Evolutionary conservation across 1,140 invertebrate genomes (phyloP), one percentile per base, ranked within the genome.

Genomic region (Drosophila rufa): DNA sequence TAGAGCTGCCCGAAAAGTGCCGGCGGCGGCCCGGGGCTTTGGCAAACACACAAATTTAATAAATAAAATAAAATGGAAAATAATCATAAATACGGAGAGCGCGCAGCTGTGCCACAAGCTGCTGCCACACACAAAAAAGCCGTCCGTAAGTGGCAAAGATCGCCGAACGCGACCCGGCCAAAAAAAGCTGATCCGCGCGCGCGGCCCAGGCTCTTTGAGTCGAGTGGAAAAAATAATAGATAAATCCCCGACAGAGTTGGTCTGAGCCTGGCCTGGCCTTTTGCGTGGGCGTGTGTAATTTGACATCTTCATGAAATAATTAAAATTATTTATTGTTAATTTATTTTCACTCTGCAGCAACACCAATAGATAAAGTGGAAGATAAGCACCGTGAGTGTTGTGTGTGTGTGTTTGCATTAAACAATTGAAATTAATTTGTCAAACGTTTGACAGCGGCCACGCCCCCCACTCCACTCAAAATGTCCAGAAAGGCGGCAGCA

Each of bases 241-340:
- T 45, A 70, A 64, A 64, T 38, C 48, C 60, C 60, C 30, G 8
- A 25, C 53, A n/a, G 38, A 25, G 45, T 36, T 53, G 40, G 65
- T 38, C 33, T 38, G 22, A 40, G 65, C 27, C 46, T 40, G 45
- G 79, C 81, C 67, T 59, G 81, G 46, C 76, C 60, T 60, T 62
- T 81, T 79, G 79, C 70, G 84, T 76, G 80, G 83, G 85, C 80
- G 85, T 85, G 79, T 85, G 75, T 90, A 90, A 90, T 90, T 90
- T 90, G 85, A 90, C 85, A 90, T 85, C 85, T 90, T 90, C 81
- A 90, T 90, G 85, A 90, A 90, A 90, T 90, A 90, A 90, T 90
- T 90, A 90, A 85, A 90, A 90, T 90, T 91, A 91, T 90, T 90
- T 91, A 91, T 90, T 90, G 82, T 90, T 90, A 90, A 90, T 91